Percentiles rank a stretch among this genome's conserved stretches.
phyloP scores from a whole-genome alignment of 1,140 invertebrate species.

The Trichonephila inaurata region DNA sequence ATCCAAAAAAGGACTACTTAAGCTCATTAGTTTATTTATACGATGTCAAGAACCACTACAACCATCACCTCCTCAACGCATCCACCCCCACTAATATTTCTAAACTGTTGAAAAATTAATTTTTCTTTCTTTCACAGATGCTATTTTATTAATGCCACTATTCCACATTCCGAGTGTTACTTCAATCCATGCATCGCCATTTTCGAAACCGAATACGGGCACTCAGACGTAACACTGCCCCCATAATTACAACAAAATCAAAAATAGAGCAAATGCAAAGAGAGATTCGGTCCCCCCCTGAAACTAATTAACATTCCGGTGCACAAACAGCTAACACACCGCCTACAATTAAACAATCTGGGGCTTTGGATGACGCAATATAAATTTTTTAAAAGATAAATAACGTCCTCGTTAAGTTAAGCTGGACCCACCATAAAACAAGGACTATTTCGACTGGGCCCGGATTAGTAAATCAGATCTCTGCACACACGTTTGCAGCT shows the following conservation, averaged over 20 bases:
- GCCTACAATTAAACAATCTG: not conserved
- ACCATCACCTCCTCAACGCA: too few species aligned
- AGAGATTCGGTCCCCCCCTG: not conserved
- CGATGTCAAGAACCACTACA: too few species aligned
- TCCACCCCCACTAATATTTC: too few species aligned
- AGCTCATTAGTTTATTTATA: too few species aligned
- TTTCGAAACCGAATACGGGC: too few species aligned
- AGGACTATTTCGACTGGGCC: conserved; percentile 3
- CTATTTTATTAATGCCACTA: too few species aligned
- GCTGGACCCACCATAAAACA: conserved; percentile 38
- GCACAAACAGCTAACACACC: not conserved
- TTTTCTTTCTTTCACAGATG: too few species aligned
- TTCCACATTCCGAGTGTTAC: too few species aligned
- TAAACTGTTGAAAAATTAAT: too few species aligned
- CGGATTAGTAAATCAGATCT: conserved; percentile 72
- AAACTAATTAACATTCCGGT: not conserved
- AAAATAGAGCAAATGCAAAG: not conserved
- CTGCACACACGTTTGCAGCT: not conserved
- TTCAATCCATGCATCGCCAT: too few species aligned
- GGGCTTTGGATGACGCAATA: not conserved
- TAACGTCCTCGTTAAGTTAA: conserved; percentile 50
- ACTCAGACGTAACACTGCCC: not conserved
- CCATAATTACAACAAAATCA: not conserved
- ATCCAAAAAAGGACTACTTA: too few species aligned
- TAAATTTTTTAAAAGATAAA: conserved; percentile 55